Evolutionary conservation across 1,140 invertebrate species (phyloP), one percentile per base, ranked within the genome.

Genomic region (Tetragnatha versicolor): DNA sequence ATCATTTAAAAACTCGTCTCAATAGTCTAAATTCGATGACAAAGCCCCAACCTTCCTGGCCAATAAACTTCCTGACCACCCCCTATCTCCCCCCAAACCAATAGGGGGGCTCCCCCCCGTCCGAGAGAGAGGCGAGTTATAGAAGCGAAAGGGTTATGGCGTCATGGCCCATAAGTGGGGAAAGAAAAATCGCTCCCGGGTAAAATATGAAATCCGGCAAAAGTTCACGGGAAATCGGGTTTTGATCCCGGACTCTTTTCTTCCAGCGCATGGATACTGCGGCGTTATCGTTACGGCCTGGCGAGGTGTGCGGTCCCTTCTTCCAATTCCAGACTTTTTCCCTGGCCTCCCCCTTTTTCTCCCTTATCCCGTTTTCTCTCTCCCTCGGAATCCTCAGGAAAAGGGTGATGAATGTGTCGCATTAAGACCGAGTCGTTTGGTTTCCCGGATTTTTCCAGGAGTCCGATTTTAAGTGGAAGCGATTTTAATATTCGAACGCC

Each of bases 391-490:
- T 65, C 61, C 37, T 60, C 27, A 17, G 25, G 53, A 39, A 45
- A 37, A 29, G 42, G 61, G 73, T 77, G 73, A 77, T 77, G 73
- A 77, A 77, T 77, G 73, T 66, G 73, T 53, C 45, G 61, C 73
- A 77, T 77, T 77, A 77, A 77, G 60, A 65, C 55, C 73, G 61
- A 42, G 73, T 77, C 73, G 73, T 77, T 77, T 77, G 73, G 73
- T 47, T 73, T 73, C 37, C 37, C 70, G 20, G 55, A 58, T 61
- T 61, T 61, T 73, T 73, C 55, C 73, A 27, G 37, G 73, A 77
- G 60, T 77, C 73, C 73, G 73, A 77, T 65, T 77, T 77, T 77
- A 77, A 77, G 73, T 77, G 73, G 73, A 66, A 77, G 73, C 61
- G 60, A 77, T 77, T 77, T 77, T 77, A 77, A 77, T 77, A 77